Conservation (phyloP, 2,113 vertebrate genomes). For the Oostethus manadensis region DNA sequence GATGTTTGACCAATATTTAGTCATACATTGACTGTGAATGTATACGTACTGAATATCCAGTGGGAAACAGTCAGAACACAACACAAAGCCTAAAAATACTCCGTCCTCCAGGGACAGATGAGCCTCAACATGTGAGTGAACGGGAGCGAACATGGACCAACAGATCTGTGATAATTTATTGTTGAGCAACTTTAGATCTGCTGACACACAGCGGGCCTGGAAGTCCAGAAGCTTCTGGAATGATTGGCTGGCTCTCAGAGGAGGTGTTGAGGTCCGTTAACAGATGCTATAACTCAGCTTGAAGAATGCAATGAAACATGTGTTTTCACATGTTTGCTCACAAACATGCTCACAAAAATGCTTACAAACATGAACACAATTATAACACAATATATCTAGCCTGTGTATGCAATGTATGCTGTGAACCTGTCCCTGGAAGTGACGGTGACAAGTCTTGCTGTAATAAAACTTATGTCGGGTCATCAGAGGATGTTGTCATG, state of each 20-base stretch:
- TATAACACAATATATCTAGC: neutral
- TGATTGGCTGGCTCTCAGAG: slow-evolving; percentile 36
- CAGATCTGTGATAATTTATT: slow-evolving; percentile 62
- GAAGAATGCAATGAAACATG: neutral
- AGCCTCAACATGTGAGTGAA: slow-evolving; percentile 22
- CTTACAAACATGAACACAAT: neutral
- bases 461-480: slow-evolving; percentile 36
- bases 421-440: slow-evolving; percentile 25
- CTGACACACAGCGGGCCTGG: slow-evolving; percentile 44
- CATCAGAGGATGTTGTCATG: slow-evolving; percentile 33
- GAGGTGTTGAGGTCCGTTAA: slow-evolving; percentile 32
- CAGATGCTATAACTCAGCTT: neutral
- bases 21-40: no score
- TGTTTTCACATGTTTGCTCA: no score
- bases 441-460: slow-evolving; percentile 32
- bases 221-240: slow-evolving; percentile 40
- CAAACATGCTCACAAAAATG: neutral
- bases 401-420: slow-evolving; percentile 44
- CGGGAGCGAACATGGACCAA: slow-evolving; percentile 30
- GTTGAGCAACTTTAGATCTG: slow-evolving; percentile 69
- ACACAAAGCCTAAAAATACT: slow-evolving; percentile 62
- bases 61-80: slow-evolving; percentile 59
- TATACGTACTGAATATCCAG: slow-evolving; percentile 48
- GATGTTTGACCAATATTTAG: neutral
- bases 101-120: slow-evolving; percentile 28